phyloP scores from a whole-genome alignment of 2,113 vertebrate species.

The Brienomyrus brachyistius region DNA sequence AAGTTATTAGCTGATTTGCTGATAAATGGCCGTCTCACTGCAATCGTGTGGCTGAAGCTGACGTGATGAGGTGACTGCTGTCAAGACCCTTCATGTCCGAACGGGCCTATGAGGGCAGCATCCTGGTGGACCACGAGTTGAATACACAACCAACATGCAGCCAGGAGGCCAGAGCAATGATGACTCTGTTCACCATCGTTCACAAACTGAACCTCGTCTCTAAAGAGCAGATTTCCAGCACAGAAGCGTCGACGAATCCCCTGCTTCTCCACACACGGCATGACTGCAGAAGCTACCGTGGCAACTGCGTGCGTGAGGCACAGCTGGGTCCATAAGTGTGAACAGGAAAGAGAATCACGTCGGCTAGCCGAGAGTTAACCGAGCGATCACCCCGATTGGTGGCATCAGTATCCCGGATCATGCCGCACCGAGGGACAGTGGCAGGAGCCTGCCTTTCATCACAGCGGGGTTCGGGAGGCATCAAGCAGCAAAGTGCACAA shows the following conservation, averaged over 20 bases:
- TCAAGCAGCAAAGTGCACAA: constrained; percentile 23
- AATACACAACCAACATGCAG: neutral
- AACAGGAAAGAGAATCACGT: neutral
- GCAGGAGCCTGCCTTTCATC: constrained; percentile 42
- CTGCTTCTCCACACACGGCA: neutral
- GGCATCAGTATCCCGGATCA: neutral
- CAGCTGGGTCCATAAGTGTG: neutral
- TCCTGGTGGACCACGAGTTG: neutral
- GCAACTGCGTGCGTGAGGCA: neutral
- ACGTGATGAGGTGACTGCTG: neutral
- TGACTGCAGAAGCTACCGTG: too few relatives aligned
- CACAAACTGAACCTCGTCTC: neutral
- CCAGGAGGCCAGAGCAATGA: neutral
- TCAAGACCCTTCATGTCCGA: neutral
- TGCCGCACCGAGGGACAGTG: constrained; percentile 11
- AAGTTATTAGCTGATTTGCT: neutral
- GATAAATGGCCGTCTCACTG: neutral
- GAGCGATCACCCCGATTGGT: neutral
- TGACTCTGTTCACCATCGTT: neutral
- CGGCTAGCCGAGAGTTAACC: neutral
- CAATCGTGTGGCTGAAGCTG: neutral
- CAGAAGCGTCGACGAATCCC: neutral
- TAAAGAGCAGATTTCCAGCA: neutral
- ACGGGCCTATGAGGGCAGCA: neutral
- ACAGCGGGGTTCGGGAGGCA: constrained; percentile 21